Conservation (phyloP, 2,888 invertebrate genomes). For the Ferdinandea cuprea region DNA sequence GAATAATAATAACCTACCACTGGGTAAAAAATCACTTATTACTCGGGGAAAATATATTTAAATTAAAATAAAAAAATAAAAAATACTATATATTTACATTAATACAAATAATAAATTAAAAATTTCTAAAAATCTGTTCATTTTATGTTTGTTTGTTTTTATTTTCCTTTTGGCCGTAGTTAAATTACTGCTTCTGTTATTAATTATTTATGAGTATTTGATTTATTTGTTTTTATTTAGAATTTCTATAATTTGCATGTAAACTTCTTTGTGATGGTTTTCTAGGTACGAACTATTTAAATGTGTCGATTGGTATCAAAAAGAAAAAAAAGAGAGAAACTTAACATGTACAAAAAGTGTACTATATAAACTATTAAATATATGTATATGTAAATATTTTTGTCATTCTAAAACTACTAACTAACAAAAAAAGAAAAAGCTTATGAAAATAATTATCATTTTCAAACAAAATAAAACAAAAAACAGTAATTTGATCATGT, state of each 20-base stretch:
- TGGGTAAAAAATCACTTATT: constrained; percentile 80
- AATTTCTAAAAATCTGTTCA: constrained; percentile 31
- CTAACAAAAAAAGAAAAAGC: constrained; percentile 36
- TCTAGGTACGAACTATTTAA: constrained; percentile 28
- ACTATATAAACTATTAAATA: constrained; percentile 29
- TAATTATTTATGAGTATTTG: constrained; percentile 57
- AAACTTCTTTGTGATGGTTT: constrained; percentile 34
- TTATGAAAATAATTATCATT: no score
- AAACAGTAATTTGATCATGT: constrained; percentile 32
- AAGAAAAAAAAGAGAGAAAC: constrained; percentile 44
- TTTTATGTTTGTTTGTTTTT: constrained; percentile 13
- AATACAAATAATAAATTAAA: constrained; percentile 75
- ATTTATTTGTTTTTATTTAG: constrained; percentile 42
- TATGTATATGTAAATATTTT: constrained; percentile 14
- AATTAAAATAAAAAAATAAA: constrained; percentile 34
- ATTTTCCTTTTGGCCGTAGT: constrained; percentile 28
- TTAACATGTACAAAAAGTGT: constrained; percentile 63
- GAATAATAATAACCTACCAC: constrained; percentile 49
- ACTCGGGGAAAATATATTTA: constrained; percentile 47
- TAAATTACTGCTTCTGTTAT: constrained; percentile 45
- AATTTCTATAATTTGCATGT: constrained; percentile 20
- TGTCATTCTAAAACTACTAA: constrained; percentile 36
- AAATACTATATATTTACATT: constrained; percentile 77
- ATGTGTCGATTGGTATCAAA: constrained; percentile 36
- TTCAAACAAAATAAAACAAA: constrained; percentile 26